Base-by-base conservation (phyloP, 2,888 invertebrate genomes). In the Epinotia demarniana region DNA sequence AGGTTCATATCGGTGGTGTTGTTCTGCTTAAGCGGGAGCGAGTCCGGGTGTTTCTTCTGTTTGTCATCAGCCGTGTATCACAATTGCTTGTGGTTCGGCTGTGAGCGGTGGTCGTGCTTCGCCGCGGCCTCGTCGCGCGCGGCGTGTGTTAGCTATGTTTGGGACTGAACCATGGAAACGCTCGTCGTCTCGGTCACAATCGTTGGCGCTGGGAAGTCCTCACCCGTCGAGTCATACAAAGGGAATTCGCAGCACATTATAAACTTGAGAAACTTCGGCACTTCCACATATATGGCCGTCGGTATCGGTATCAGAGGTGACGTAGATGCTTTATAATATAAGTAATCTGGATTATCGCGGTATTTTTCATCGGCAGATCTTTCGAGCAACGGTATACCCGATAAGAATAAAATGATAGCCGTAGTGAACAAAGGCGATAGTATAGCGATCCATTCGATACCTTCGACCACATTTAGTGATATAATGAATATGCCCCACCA, bases 401-500 rank as follows among this genome's bases (percentile, higher is more conserved):
- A 98, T 83, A 98, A 95, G 91, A 98, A 98, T 71, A 98, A 93
- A 83, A 98, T 97, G 78, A 98, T 98, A 80, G 97, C 92, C 18
- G 97, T 97, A 27, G 97, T 98, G 89, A 98, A 98, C 76, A 98
- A 92, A 8, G 98, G 98, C 18, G 98, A 98, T 81, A 98, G 94
- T 81, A 98, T 96, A 12, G 97, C 98, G 39, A 98, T 94, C 97
- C 98, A 98, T 92, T 98, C 98, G 49, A 96, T 93, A 19, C 98
- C 97, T 83, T 96, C 96, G 81, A 98, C 96, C 19, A 98, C 97
- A 86, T 98, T 98, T 53, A 98, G 89, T 0, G 98, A 97, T 88
- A 98, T 97, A 70, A 97, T 96, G 86, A 98, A 98, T 82, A 98
- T 96, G 4, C 99, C 98, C 97, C 98, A 97, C 98, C 99, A 98